Conservation (phyloP, 2,888 invertebrate genomes). For the Drosophila dives region DNA sequence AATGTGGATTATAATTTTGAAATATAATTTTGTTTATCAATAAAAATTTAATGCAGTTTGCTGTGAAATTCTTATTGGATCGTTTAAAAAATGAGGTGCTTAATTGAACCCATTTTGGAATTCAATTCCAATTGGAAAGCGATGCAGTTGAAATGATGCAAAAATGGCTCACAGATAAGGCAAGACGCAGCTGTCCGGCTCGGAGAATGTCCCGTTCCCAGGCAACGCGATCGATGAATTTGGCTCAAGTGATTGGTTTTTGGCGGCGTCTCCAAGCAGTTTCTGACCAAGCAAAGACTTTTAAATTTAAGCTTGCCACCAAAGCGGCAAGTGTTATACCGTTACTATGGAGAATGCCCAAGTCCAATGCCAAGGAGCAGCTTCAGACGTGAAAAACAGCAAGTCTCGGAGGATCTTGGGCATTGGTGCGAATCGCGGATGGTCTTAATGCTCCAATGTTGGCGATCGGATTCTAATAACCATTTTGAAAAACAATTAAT, state of each 20-base stretch:
- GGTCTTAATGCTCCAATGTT: slow-evolving; percentile 99
- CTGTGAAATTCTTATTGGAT: too few relatives aligned
- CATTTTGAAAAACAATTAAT: slow-evolving; percentile 98
- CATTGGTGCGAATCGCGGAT: slow-evolving; percentile 85
- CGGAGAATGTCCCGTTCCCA: slow-evolving; percentile 98
- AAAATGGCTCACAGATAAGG: too few relatives aligned
- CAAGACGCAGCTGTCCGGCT: slow-evolving; percentile 89
- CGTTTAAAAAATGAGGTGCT: background rate
- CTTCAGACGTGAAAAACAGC: slow-evolving; percentile 95
- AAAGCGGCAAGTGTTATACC: slow-evolving; percentile 91
- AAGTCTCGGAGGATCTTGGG: slow-evolving; percentile 91
- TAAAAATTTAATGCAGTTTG: too few relatives aligned
- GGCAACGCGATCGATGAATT: slow-evolving; percentile 97
- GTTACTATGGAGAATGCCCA: slow-evolving; percentile 93
- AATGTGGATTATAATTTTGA: background rate
- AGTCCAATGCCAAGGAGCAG: slow-evolving; percentile 91
- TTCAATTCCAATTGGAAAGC: background rate
- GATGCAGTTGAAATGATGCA: background rate
- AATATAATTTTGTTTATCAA: too few relatives aligned
- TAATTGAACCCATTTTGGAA: background rate
- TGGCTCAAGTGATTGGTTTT: slow-evolving; percentile 96
- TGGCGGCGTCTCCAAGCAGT: slow-evolving; percentile 97
- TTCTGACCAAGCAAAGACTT: slow-evolving; percentile 95
- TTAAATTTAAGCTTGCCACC: slow-evolving; percentile 95
- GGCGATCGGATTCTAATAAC: slow-evolving; percentile 98